phyloP scores from a whole-genome alignment of 2,797 vertebrate species.

The Hephaestus fuliginosus region DNA sequence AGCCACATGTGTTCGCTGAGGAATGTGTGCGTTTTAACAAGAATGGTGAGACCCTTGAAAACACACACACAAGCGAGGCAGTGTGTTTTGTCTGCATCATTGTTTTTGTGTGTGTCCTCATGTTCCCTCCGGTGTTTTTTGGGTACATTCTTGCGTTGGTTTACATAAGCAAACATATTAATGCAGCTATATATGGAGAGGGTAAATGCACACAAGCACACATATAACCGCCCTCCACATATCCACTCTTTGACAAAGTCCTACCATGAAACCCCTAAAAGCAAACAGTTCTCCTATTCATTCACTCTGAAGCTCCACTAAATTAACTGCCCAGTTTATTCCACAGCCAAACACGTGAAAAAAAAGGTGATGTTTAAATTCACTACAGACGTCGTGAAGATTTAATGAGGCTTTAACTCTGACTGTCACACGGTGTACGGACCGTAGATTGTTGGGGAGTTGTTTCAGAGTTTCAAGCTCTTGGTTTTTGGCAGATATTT shows the following conservation, averaged over 20 bases:
- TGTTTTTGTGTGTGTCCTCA: conserved; percentile 8
- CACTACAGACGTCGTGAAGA: background rate
- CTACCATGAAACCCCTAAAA: background rate
- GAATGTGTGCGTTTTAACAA: conserved; percentile 67
- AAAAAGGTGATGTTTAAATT: conserved; percentile 38
- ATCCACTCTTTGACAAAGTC: background rate
- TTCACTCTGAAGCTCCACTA: conserved; percentile 1
- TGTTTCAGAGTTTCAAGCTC: background rate
- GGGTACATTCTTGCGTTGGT: background rate
- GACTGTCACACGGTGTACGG: background rate
- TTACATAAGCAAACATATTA: background rate
- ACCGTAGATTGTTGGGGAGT: background rate
- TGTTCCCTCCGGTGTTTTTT: background rate
- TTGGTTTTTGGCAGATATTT: conserved; percentile 1
- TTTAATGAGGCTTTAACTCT: conserved; percentile 20
- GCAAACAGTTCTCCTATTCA: conserved; percentile 48
- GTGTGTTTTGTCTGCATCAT: conserved; percentile 20
- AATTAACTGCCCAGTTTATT: conserved; percentile 15
- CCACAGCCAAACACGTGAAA: conserved; percentile 1
- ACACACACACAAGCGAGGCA: conserved; percentile 2
- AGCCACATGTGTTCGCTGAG: conserved; percentile 59
- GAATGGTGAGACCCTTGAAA: conserved; percentile 30
- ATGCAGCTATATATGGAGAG: background rate
- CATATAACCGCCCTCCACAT: background rate
- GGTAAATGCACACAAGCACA: background rate